Conservation (phyloP, 2,888 invertebrate genomes). For the Drosophila koepferae region DNA sequence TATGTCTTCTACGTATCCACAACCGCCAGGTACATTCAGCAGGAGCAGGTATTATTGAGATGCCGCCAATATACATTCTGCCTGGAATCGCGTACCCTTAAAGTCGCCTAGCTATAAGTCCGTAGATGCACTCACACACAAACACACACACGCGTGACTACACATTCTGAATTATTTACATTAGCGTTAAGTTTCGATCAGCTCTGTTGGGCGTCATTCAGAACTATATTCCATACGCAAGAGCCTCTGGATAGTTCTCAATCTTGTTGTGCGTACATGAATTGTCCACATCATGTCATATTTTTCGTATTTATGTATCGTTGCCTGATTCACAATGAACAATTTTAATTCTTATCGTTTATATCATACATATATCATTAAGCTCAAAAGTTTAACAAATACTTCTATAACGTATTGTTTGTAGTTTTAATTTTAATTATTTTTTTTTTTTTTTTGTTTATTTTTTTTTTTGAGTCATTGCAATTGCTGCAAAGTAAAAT, state of each 20-base stretch:
- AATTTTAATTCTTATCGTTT: constrained; percentile 7
- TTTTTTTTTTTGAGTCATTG: constrained; percentile 21
- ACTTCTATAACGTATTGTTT: not conserved
- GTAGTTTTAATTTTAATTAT: no score
- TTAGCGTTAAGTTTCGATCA: constrained; percentile 16
- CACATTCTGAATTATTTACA: constrained; percentile 16
- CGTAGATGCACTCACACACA: not conserved
- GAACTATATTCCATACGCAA: not conserved
- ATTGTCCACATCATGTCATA: constrained; percentile 8
- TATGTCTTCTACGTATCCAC: constrained; percentile 31
- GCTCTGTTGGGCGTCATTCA: constrained; percentile 10
- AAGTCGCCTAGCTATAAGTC: constrained; percentile 18
- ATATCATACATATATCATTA: not conserved
- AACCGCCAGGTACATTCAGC: not conserved
- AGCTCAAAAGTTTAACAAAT: not conserved
- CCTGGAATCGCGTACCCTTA: constrained; percentile 3
- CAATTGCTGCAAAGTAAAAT: constrained; percentile 41
- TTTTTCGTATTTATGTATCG: constrained; percentile 26
- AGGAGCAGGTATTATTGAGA: not conserved
- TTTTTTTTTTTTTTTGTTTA: not conserved
- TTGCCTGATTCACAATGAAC: constrained; percentile 16
- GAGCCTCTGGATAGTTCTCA: constrained; percentile 21
- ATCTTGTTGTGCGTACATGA: not conserved
- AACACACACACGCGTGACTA: not conserved
- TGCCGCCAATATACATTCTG: not conserved